Evolutionary conservation across 2,888 invertebrate genomes (phyloP).

Genomic region (Eurytoma californica): DNA sequence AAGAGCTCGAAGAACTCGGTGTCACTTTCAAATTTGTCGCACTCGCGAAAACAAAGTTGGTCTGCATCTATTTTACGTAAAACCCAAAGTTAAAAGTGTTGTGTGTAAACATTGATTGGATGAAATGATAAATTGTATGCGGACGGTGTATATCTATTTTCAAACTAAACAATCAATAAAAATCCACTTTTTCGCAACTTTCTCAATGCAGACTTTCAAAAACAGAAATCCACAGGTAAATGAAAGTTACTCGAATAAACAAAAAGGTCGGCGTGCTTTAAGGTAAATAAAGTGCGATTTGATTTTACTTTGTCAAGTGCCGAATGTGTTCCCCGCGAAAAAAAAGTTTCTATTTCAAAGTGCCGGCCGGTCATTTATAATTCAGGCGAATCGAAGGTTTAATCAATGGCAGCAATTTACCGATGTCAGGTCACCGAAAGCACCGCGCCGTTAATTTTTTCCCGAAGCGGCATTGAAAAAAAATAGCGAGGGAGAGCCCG

Average conservation of each 20-base stretch:
- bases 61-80: not conserved
- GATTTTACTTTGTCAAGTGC: slow-evolving; percentile 49
- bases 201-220: too few species aligned
- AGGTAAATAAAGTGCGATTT: slow-evolving; percentile 49
- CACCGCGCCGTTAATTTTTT: slow-evolving; percentile 51
- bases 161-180: too few species aligned
- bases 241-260: slow-evolving; percentile 18
- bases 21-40: not conserved
- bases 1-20: slow-evolving; percentile 28
- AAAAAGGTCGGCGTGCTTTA: slow-evolving; percentile 8
- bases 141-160: too few species aligned
- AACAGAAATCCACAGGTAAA: too few species aligned
- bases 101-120: too few species aligned
- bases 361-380: slow-evolving; percentile 50
- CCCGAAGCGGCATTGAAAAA: slow-evolving; percentile 39
- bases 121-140: too few species aligned
- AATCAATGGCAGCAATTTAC: slow-evolving; percentile 55
- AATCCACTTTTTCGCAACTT: too few species aligned
- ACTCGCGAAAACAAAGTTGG: not conserved
- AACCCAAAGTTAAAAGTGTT: too few species aligned
- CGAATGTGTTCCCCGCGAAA: not conserved
- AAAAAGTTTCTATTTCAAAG: slow-evolving; percentile 48
- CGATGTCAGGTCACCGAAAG: slow-evolving; percentile 44
- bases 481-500: slow-evolving; percentile 20
- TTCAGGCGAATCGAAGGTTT: slow-evolving; percentile 52